Conservation (phyloP, 2,888 invertebrate species). For the Heliconius aoede region DNA sequence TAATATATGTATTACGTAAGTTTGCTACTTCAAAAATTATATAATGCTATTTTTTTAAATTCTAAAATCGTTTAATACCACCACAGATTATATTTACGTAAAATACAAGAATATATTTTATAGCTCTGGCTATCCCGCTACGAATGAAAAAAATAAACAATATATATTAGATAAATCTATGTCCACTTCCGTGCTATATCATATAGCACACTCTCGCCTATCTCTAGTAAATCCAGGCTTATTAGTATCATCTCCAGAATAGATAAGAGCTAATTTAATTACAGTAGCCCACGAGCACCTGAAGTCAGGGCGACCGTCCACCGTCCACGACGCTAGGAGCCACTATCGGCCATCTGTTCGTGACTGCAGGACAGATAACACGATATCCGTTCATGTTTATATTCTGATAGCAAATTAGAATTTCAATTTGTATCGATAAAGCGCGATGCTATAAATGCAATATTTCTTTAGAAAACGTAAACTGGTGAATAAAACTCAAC, state of each 20-base stretch:
- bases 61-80: too few species aligned
- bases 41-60: too few species aligned
- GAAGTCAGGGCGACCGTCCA: not conserved
- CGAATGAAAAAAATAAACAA: too few species aligned
- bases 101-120: too few species aligned
- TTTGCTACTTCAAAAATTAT: too few species aligned
- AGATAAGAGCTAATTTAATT: not conserved
- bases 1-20: too few species aligned
- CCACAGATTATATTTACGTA: too few species aligned
- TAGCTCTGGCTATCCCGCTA: too few species aligned
- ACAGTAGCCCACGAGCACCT: not conserved
- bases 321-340: not conserved
- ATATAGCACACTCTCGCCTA: not conserved
- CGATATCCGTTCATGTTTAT: slow-evolving; percentile 16
- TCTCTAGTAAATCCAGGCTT: not conserved
- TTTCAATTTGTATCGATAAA: slow-evolving; percentile 8
- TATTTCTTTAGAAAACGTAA: too few species aligned
- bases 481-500: too few species aligned
- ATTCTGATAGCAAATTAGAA: slow-evolving; percentile 16
- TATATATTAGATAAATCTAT: too few species aligned
- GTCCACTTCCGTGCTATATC: not conserved
- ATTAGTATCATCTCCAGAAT: not conserved
- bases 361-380: slow-evolving; percentile 21
- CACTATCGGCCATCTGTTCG: slow-evolving; percentile 29
- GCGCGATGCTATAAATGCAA: not conserved